phyloP scores from a whole-genome alignment of 2,113 vertebrate genomes.

The Gobius niger region DNA sequence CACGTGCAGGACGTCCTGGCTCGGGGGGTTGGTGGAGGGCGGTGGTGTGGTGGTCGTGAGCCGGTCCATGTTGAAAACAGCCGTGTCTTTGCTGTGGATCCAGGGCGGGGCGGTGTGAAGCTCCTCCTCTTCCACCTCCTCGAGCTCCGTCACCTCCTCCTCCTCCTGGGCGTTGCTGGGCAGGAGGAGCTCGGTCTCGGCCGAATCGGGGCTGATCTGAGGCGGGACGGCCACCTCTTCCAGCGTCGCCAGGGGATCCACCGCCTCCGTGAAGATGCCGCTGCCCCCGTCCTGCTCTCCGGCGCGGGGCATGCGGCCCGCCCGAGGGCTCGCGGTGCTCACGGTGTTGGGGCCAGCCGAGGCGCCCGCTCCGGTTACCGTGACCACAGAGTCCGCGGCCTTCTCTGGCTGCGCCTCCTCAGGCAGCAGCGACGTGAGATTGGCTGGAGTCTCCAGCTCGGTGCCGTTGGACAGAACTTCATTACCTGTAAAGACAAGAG shows the following conservation, averaged over 20 bases:
- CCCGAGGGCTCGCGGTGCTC: conserved; percentile 53
- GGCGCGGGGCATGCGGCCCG: conserved; percentile 48
- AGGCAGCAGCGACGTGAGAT: conserved; percentile 55
- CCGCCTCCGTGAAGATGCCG: conserved; percentile 59
- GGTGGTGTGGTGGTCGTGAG: conserved; percentile 49
- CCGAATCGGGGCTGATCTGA: conserved; percentile 65
- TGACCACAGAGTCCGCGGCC: conserved; percentile 16
- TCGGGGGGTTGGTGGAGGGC: conserved; percentile 59
- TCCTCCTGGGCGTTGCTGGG: conserved; percentile 32
- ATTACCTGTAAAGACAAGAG: conserved; percentile 54
- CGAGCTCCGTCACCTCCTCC: conserved; percentile 15
- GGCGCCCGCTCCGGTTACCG: conserved; percentile 48
- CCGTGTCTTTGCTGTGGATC: conserved; percentile 68
- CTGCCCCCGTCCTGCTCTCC: conserved; percentile 80
- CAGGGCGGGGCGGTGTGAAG: conserved; percentile 63
- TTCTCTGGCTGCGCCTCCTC: conserved; percentile 55
- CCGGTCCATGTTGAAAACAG: conserved; percentile 68
- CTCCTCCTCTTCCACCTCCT: conserved; percentile 61
- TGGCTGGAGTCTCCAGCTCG: conserved; percentile 41
- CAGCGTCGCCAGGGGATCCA: conserved; percentile 13
- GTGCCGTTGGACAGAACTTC: conserved; percentile 53
- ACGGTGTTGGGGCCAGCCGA: conserved; percentile 29
- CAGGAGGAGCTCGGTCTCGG: conserved; percentile 72
- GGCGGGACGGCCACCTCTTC: conserved; percentile 34
- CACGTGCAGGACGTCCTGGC: conserved; percentile 76